phyloP scores from a whole-genome alignment of 2,797 vertebrate genomes.

The Perodicticus potto region DNA sequence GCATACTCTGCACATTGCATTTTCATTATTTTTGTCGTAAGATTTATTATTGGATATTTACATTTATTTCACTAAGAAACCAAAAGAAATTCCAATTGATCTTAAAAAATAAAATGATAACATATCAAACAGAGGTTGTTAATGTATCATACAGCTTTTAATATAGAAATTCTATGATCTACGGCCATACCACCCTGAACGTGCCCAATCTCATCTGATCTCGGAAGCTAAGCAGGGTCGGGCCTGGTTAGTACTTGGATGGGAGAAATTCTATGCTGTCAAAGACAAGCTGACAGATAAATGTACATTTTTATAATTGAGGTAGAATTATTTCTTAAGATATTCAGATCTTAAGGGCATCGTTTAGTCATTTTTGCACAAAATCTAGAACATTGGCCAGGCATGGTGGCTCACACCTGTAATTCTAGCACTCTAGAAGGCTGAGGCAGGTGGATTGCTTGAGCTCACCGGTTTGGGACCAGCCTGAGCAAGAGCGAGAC shows the following conservation, averaged over 20 bases:
- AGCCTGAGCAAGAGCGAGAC: no score
- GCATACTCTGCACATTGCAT: neutral
- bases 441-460: no score
- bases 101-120: conserved; percentile 17
- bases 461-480: no score
- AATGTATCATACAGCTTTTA: conserved; percentile 21
- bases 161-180: conserved; percentile 22
- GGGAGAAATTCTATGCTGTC: conserved; percentile 15
- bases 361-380: conserved; percentile 42
- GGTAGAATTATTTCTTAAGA: conserved; percentile 32
- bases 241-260: no score
- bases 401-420: no score
- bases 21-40: neutral
- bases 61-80: conserved; percentile 53
- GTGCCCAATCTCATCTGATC: no score
- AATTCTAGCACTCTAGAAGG: no score
- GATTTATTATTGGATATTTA: neutral
- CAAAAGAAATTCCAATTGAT: conserved; percentile 39
- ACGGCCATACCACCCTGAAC: no score
- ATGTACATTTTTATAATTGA: neutral
- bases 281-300: neutral
- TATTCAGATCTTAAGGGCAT: neutral
- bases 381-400: neutral
- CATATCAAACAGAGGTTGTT: neutral
- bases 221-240: no score